Percentiles rank a stretch among this genome's conserved stretches.
phyloP scores from a whole-genome alignment of 2,113 vertebrate species.

The Eidolon helvum region DNA sequence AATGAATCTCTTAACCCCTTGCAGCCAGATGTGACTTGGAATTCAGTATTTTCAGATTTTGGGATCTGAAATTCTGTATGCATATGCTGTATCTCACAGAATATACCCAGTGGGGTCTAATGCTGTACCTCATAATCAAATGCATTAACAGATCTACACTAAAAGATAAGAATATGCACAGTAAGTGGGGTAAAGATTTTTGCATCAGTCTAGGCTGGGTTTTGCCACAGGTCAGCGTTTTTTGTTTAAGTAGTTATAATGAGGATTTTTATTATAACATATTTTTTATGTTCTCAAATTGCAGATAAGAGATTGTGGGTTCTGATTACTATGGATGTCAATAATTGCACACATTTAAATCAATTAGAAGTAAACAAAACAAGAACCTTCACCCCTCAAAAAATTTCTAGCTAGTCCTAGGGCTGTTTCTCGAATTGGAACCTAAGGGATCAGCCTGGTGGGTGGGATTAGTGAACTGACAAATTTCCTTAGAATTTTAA shows the following conservation, averaged over 20 bases:
- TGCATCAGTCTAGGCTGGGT: background rate
- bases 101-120: background rate
- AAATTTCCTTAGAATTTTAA: constrained; percentile 17
- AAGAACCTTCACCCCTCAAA: background rate
- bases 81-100: background rate
- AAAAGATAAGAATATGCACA: background rate
- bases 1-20: background rate
- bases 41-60: background rate
- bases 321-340: background rate
- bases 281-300: background rate
- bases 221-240: background rate
- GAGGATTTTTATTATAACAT: background rate
- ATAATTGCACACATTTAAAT: background rate
- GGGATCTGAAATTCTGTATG: background rate
- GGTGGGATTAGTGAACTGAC: background rate
- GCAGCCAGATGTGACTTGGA: background rate
- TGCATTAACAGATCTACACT: background rate
- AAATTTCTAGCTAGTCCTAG: background rate
- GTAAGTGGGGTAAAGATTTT: background rate
- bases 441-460: background rate
- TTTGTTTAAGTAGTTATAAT: background rate
- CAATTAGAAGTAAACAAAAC: background rate
- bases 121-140: background rate
- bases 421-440: background rate
- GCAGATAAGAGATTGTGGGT: background rate